These are phyloP conservation scores for Spodoptera littoralis DNA, from an alignment of 2,888 invertebrate genomes.

Conservation along the genomic window DNA sequence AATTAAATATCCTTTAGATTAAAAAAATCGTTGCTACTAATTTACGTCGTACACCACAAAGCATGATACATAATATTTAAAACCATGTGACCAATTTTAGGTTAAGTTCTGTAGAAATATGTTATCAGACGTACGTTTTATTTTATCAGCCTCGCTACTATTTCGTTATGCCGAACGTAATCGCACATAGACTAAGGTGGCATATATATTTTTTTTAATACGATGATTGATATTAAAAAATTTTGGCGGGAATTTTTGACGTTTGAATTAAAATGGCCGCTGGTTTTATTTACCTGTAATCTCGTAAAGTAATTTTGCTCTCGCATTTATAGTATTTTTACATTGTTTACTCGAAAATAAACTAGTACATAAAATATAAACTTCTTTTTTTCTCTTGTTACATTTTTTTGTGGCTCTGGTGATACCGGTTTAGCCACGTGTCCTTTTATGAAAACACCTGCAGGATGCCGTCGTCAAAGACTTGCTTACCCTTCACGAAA, in stretches of 20 bases:
- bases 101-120: conserved; percentile 42
- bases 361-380: too few species aligned
- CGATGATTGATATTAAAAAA: conserved; percentile 1
- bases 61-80: conserved; percentile 29
- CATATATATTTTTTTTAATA: conserved; percentile 11
- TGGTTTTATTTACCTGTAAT: background rate
- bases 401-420: too few species aligned
- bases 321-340: too few species aligned
- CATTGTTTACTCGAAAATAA: too few species aligned
- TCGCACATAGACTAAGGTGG: conserved; percentile 35
- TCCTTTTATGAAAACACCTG: too few species aligned
- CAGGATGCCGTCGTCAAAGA: too few species aligned
- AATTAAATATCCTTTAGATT: too few species aligned
- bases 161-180: conserved; percentile 23
- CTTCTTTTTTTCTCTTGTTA: background rate
- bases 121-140: conserved; percentile 35
- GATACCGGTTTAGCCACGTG: too few species aligned
- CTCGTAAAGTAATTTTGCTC: too few species aligned
- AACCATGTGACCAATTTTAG: conserved; percentile 56
- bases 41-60: conserved; percentile 12
- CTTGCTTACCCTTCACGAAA: too few species aligned
- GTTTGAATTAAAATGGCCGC: conserved; percentile 38
- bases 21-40: too few species aligned
- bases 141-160: conserved; percentile 12
- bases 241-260: conserved; percentile 37